Percentiles rank a stretch among this genome's conserved stretches.
Evolutionary conservation across 2,888 invertebrate species (phyloP).

Genomic region (Meandrusa payeni): DNA sequence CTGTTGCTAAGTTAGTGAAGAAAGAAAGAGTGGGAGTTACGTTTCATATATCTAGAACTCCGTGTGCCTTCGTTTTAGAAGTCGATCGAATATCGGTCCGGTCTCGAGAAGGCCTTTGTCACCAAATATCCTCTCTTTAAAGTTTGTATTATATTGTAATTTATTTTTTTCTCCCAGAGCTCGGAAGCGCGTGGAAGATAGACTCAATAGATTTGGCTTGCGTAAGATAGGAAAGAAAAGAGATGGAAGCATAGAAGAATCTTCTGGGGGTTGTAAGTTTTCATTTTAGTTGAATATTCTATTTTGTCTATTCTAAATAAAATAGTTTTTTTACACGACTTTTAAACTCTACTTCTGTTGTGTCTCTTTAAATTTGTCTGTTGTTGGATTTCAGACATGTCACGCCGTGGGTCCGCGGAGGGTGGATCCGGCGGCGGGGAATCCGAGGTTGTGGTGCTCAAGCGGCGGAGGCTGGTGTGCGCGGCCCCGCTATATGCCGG

Average conservation of each 20-base stretch:
- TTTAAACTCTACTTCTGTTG: too few relatives aligned
- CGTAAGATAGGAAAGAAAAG: constrained; percentile 93
- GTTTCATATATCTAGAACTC: too few relatives aligned
- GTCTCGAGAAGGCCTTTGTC: too few relatives aligned
- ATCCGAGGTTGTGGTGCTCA: constrained; percentile 92
- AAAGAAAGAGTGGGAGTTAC: too few relatives aligned
- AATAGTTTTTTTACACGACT: too few relatives aligned
- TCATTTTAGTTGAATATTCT: neutral
- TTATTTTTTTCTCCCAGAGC: constrained; percentile 78
- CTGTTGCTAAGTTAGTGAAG: too few relatives aligned
- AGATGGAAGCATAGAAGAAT: constrained; percentile 93
- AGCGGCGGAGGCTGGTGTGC: constrained; percentile 92
- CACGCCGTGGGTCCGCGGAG: constrained; percentile 91
- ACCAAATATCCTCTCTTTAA: too few relatives aligned
- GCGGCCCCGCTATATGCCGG: constrained; percentile 91
- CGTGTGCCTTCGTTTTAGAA: too few relatives aligned
- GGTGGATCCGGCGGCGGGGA: constrained; percentile 86
- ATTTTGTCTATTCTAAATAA: too few relatives aligned
- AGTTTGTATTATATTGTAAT: neutral
- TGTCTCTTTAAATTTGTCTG: too few relatives aligned
- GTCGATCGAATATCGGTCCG: too few relatives aligned
- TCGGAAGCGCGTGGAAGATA: constrained; percentile 93
- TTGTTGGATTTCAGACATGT: too few relatives aligned
- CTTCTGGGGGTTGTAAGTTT: constrained; percentile 86
- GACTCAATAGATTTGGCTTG: constrained; percentile 90